Evolutionary conservation across 2,113 vertebrate species (phyloP).

Genomic region (Ophiodon elongatus): DNA sequence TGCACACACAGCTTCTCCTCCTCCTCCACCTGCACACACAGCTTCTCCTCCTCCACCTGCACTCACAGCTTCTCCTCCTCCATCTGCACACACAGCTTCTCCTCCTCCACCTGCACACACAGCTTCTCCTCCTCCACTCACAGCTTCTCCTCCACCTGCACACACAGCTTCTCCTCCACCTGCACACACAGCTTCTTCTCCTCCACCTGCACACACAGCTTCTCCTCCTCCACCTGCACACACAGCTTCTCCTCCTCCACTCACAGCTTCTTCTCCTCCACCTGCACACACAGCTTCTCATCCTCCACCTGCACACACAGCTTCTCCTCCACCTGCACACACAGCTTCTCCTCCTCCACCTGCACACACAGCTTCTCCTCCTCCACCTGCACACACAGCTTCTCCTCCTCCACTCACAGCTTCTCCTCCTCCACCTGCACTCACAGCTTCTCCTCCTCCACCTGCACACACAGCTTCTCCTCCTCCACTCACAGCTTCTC

Average conservation of each 20-base stretch:
- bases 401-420: not conserved
- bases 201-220: no score
- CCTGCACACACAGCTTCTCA: not conserved
- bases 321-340: no score
- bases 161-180: no score
- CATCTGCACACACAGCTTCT: no score
- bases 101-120: no score
- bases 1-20: not conserved
- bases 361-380: no score
- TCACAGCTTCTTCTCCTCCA: not conserved
- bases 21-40: not conserved
- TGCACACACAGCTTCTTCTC: not conserved
- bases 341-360: not conserved
- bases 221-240: no score
- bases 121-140: not conserved
- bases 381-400: not conserved
- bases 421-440: no score
- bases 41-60: no score
- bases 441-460: no score
- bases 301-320: no score
- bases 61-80: not conserved
- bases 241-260: not conserved
- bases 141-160: not conserved
- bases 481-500: not conserved
- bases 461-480: not conserved